Percentiles rank a stretch among this genome's conserved stretches.
These are phyloP conservation scores for Sinella curviseta DNA, from an alignment of 1,140 invertebrate genomes.

Conservation along the genomic window DNA sequence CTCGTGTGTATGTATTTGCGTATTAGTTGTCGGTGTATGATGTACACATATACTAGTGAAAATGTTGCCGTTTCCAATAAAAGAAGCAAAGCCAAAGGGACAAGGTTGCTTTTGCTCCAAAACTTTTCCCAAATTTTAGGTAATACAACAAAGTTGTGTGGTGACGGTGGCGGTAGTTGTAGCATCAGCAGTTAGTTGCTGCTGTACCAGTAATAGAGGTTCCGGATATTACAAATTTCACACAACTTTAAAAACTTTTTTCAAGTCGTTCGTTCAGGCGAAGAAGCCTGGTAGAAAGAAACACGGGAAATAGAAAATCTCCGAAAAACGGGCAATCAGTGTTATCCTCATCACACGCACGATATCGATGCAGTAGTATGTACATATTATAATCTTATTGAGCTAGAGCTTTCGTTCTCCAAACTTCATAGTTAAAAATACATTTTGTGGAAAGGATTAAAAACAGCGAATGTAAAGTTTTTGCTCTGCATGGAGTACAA, in stretches of 20 bases:
- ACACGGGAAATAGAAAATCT: conserved; percentile 14
- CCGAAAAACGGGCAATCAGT: not conserved
- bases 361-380: too few species aligned
- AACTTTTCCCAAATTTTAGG: not conserved
- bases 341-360: not conserved
- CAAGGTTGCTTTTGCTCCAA: not conserved
- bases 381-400: too few species aligned
- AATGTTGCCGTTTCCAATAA: not conserved
- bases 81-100: not conserved
- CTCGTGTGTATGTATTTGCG: not conserved
- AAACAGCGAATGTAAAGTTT: too few species aligned
- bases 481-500: too few species aligned
- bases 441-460: too few species aligned
- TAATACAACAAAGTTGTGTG: not conserved
- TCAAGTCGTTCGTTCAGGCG: not conserved
- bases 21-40: not conserved
- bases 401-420: too few species aligned
- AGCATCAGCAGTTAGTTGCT: not conserved
- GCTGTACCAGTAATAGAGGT: not conserved
- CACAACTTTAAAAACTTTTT: conserved; percentile 9
- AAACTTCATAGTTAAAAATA: too few species aligned
- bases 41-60: not conserved
- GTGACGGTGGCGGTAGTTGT: not conserved
- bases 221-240: conserved; percentile 27
- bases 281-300: not conserved